Conservation (phyloP, 2,888 invertebrate species). For the Stenchaetothrips biformis region DNA sequence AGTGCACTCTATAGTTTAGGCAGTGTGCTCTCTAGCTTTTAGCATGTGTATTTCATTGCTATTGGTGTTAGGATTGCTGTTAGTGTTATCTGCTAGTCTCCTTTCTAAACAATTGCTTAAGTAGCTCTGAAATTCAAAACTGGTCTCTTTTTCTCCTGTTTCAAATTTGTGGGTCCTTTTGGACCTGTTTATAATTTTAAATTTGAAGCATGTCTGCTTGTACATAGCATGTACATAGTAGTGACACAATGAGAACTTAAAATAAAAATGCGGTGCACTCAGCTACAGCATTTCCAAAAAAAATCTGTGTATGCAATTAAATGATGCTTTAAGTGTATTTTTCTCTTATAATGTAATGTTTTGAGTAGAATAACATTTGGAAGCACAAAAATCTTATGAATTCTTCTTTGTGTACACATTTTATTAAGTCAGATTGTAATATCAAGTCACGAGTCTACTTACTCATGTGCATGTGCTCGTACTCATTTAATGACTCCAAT, state of each 20-base stretch:
- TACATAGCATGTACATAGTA: constrained; percentile 11
- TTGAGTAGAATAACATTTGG: neutral
- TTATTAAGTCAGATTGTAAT: neutral
- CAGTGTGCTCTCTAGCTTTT: constrained; percentile 21
- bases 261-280: neutral
- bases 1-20: constrained; percentile 2
- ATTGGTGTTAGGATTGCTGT: constrained; percentile 7
- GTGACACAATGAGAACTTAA: neutral
- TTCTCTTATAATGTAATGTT: neutral
- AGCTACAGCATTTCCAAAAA: neutral
- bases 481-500: neutral
- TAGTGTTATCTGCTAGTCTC: constrained; percentile 15
- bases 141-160: no score
- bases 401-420: constrained; percentile 23
- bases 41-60: constrained; percentile 25
- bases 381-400: constrained; percentile 11
- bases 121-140: neutral
- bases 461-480: neutral
- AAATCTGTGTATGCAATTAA: constrained; percentile 13
- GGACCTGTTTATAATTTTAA: neutral
- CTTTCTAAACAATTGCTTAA: neutral
- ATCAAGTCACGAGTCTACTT: neutral
- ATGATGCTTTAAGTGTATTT: constrained; percentile 19
- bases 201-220: neutral
- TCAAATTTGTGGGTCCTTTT: neutral